These are phyloP conservation scores for Neosilurus hyrtlii DNA, from an alignment of 2,797 vertebrate species.

Conservation along the genomic window DNA sequence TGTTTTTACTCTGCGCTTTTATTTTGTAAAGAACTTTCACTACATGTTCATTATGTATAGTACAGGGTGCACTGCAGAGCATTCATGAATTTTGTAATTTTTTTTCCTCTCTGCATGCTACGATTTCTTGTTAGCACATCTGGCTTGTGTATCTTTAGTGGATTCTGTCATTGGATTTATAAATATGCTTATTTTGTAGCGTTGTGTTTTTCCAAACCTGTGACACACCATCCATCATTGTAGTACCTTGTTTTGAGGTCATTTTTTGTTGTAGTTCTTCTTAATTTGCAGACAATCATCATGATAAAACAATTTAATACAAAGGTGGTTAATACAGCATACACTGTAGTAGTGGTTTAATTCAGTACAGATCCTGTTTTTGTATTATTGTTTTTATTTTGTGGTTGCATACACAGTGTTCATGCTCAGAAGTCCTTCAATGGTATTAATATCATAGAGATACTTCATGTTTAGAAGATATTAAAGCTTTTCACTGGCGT, in stretches of 20 bases:
- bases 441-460: background rate
- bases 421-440: background rate
- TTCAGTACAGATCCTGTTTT: background rate
- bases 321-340: background rate
- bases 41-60: background rate
- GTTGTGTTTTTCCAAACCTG: background rate
- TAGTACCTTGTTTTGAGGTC: background rate
- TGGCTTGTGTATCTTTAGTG: background rate
- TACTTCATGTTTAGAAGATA: background rate
- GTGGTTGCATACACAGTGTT: background rate
- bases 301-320: background rate
- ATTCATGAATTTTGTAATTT: background rate
- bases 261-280: background rate
- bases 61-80: background rate
- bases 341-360: background rate
- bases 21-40: background rate
- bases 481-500: background rate
- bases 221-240: background rate
- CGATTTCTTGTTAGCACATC: background rate
- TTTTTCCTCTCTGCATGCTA: background rate
- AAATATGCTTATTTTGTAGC: background rate
- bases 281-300: background rate
- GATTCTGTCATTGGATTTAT: background rate
- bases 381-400: background rate
- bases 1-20: background rate